Evolutionary conservation across 2,888 invertebrate genomes (phyloP).

Genomic region (Lobophora halterata): DNA sequence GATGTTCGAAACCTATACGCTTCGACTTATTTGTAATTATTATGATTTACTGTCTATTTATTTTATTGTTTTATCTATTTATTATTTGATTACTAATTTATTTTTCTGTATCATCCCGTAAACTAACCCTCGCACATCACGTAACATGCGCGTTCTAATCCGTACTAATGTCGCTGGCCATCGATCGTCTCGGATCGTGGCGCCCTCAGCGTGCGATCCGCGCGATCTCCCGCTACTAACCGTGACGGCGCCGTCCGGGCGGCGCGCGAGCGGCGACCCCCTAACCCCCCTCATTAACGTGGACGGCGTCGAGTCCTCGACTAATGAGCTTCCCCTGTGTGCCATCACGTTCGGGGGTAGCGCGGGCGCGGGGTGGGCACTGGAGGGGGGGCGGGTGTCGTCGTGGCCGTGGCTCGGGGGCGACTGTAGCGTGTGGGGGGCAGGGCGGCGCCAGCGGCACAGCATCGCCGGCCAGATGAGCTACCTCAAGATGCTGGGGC

Average conservation of each 20-base stretch:
- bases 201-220: constrained; percentile 32
- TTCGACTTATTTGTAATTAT: constrained; percentile 44
- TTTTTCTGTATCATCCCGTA: constrained; percentile 55
- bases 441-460: constrained; percentile 94
- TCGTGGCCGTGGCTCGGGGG: constrained; percentile 38
- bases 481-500: constrained; percentile 94
- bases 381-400: constrained; percentile 46
- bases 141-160: constrained; percentile 47
- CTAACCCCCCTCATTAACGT: constrained; percentile 63
- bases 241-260: constrained; percentile 41
- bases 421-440: constrained; percentile 67
- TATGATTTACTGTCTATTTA: constrained; percentile 32
- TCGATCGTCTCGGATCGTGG: too few species aligned
- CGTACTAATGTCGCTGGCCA: constrained; percentile 25
- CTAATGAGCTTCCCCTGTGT: constrained; percentile 85
- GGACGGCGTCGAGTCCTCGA: constrained; percentile 81
- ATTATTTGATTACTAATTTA: constrained; percentile 51
- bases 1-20: constrained; percentile 44
- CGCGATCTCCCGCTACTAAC: constrained; percentile 39
- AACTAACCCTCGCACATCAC: constrained; percentile 56
- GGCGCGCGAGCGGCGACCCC: constrained; percentile 47
- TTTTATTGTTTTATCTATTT: constrained; percentile 43
- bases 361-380: constrained; percentile 33
- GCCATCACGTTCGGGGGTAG: constrained; percentile 77
- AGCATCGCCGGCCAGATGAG: constrained; percentile 97